Percentiles rank a stretch among this genome's conserved stretches.
Evolutionary conservation across 2,888 invertebrate species (phyloP).

Genomic region (Rhagonycha lutea): DNA sequence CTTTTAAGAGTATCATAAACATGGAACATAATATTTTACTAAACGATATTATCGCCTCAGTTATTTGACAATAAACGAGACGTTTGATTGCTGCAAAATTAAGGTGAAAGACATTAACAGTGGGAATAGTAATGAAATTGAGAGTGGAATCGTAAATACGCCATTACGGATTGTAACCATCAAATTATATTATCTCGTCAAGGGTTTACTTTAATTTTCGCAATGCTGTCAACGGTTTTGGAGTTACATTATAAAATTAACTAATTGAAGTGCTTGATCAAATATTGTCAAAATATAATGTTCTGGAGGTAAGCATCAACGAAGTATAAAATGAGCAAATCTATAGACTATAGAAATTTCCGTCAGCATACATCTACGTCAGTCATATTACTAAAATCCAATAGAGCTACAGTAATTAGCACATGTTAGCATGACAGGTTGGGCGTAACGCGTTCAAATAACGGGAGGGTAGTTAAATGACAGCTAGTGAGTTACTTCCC

Average conservation of each 20-base stretch:
- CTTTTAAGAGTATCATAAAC: conserved; percentile 48
- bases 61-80: conserved; percentile 49
- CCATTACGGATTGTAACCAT: conserved; percentile 22
- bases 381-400: conserved; percentile 36
- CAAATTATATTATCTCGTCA: neutral
- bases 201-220: neutral
- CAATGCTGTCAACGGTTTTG: neutral
- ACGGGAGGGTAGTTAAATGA: conserved; percentile 37
- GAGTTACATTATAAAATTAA: neutral
- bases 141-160: conserved; percentile 44
- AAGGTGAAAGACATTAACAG: conserved; percentile 42
- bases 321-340: conserved; percentile 9
- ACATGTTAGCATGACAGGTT: conserved; percentile 35
- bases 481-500: conserved; percentile 35
- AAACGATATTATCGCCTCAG: conserved; percentile 42
- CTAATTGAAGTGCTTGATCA: neutral
- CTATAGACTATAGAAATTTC: conserved; percentile 24
- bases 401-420: conserved; percentile 40
- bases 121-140: conserved; percentile 44
- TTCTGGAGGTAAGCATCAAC: neutral
- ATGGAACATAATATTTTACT: conserved; percentile 40
- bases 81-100: conserved; percentile 42
- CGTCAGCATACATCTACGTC: conserved; percentile 37
- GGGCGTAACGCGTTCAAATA: conserved; percentile 24
- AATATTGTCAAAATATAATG: neutral